Evolutionary conservation across 2,797 vertebrate species (phyloP), one percentile per base, ranked within the genome.

Genomic region (Odontamblyopus lacepedii): DNA sequence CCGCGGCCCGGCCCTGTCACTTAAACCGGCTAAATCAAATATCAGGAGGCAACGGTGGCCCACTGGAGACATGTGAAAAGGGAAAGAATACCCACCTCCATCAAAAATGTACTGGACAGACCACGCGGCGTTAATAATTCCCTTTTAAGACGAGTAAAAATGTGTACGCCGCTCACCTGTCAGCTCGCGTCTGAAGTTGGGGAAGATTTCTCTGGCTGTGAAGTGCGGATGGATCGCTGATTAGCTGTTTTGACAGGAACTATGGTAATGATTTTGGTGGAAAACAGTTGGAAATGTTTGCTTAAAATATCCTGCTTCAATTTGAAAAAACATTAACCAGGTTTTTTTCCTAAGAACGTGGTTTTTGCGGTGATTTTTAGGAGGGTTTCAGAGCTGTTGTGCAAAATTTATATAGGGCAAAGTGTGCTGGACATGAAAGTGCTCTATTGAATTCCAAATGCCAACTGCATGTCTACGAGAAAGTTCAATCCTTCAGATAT

Each of bases 21-120:
- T 92, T 92, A 87, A 89, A 85, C 75, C 30, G 9, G 66, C 87
- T 89, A 88, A 93, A 92, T 93, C 89, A 91, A 90, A 91, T 88
- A 88, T 83, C 82, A 79, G 85, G 87, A 73, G 77, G 79, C 82
- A 82, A 74, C 32, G 61, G 35, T 16, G 82, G 82, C 73, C 71
- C 55, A 69, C 83, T 66, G 66, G 73, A 81, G 73, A 84, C 51
- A 61, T 48, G 4, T 44, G n/a, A 65, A 76, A 60, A 76, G 30
- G 60, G 41, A 76, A 66, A 76, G 63, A 27, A 50, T 27, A 29
- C 16, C 7, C 41, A 73, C 67, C 64, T 26, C 53, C 60, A 53
- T 62, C 67, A 72, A 73, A 71, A 68, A 19, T 38, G 11, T 4
- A 41, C 19, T 56, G 60, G 19, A 53, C 35, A 56, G 72, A 78